A percentile compares a stretch with the other conserved stretches of the same genome.
phyloP scores from a whole-genome alignment of 2,797 vertebrate genomes.

The Chrysocyon brachyurus region DNA sequence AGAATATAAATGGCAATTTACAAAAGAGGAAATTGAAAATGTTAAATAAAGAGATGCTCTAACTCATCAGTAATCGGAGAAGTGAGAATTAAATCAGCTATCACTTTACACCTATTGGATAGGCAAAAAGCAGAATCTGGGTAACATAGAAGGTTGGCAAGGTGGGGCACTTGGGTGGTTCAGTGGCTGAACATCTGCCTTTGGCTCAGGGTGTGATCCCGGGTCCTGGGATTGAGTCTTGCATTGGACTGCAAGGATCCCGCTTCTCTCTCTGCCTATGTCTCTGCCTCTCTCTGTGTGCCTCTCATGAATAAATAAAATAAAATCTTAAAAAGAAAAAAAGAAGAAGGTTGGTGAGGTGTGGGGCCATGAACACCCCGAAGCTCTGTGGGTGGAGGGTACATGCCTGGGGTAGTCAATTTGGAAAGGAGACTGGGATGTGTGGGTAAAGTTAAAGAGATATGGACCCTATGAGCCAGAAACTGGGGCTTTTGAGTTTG shows the following conservation, averaged over 20 bases:
- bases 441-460: background rate
- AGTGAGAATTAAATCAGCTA: conserved; percentile 20
- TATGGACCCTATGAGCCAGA: background rate
- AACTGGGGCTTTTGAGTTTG: background rate
- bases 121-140: background rate
- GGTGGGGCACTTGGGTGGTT: no score
- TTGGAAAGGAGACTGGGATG: background rate
- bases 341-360: background rate
- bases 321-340: no score
- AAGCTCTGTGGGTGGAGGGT: background rate
- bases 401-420: background rate
- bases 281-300: no score
- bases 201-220: no score
- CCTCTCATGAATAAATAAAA: no score
- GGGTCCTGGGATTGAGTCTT: no score
- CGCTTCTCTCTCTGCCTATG: no score
- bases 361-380: background rate
- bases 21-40: conserved; percentile 27
- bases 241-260: no score
- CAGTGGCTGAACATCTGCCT: no score
- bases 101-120: background rate
- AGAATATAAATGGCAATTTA: background rate
- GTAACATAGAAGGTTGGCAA: background rate
- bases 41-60: conserved; percentile 22
- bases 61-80: background rate